Percentiles rank a stretch among this genome's conserved stretches.
Evolutionary conservation across 2,797 vertebrate genomes (phyloP).

Genomic region (Tenualosa ilisha): DNA sequence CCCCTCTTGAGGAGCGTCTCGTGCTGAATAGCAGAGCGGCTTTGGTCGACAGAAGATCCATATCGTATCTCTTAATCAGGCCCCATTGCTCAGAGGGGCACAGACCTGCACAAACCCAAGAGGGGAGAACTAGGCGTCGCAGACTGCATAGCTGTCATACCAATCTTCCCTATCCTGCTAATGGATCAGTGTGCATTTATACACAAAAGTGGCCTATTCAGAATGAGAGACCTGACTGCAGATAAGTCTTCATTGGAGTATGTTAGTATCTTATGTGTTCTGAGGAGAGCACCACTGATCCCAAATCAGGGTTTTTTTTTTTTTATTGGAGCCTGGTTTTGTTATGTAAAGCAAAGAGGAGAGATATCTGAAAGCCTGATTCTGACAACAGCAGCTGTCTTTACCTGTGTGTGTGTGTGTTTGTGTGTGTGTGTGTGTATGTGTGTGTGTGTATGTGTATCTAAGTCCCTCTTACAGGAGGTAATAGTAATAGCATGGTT

Average conservation of each 20-base stretch:
- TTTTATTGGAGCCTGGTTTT: neutral
- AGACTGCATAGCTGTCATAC: slow-evolving; percentile 4
- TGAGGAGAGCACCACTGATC: neutral
- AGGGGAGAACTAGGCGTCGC: neutral
- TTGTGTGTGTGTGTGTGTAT: neutral
- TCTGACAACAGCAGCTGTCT: slow-evolving; percentile 11
- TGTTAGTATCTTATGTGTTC: neutral
- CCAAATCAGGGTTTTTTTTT: neutral
- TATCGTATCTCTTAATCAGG: slow-evolving; percentile 15
- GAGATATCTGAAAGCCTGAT: neutral
- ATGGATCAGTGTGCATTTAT: neutral
- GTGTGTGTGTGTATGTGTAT: neutral
- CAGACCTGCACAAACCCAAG: neutral
- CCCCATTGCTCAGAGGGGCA: neutral
- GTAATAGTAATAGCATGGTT: neutral
- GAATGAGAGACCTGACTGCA: neutral
- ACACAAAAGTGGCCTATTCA: slow-evolving; percentile 14
- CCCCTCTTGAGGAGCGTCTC: neutral
- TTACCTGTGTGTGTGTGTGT: neutral
- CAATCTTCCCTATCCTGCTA: neutral
- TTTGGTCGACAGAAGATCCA: slow-evolving; percentile 20
- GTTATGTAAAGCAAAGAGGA: neutral
- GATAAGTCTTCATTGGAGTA: neutral
- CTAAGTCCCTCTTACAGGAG: neutral
- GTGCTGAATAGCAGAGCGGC: slow-evolving; percentile 18